Conservation (phyloP, 2,113 vertebrate genomes). For the Sialia sialis region DNA sequence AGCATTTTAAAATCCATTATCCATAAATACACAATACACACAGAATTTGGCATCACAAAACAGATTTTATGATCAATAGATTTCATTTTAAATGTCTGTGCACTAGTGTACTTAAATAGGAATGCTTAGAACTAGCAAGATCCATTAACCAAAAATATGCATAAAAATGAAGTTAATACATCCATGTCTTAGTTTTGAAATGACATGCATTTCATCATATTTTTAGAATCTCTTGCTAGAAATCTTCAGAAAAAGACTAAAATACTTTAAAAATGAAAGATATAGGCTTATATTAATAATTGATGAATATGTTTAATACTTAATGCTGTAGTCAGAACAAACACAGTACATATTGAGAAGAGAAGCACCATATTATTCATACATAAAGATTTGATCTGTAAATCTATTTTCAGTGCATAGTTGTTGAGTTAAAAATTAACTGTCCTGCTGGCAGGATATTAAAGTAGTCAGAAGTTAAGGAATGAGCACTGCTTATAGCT, state of each 20-base stretch:
- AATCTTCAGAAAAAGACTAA: background rate
- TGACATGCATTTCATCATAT: background rate
- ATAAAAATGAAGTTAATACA: background rate
- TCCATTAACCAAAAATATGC: background rate
- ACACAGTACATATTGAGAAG: background rate
- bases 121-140: background rate
- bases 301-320: constrained; percentile 2
- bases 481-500: background rate
- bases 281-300: constrained; percentile 18
- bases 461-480: background rate
- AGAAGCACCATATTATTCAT: background rate
- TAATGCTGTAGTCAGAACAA: background rate
- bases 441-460: background rate
- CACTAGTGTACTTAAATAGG: background rate
- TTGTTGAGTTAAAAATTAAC: constrained; percentile 4
- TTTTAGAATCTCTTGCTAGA: background rate
- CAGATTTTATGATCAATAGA: background rate
- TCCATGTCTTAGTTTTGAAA: background rate
- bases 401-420: background rate
- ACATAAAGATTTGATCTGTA: background rate
- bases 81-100: background rate
- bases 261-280: background rate
- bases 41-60: background rate
- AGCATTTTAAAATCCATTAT: background rate
- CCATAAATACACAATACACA: background rate